Base-by-base conservation (phyloP, 2,888 invertebrate genomes). In the Chloromyia formosa region DNA sequence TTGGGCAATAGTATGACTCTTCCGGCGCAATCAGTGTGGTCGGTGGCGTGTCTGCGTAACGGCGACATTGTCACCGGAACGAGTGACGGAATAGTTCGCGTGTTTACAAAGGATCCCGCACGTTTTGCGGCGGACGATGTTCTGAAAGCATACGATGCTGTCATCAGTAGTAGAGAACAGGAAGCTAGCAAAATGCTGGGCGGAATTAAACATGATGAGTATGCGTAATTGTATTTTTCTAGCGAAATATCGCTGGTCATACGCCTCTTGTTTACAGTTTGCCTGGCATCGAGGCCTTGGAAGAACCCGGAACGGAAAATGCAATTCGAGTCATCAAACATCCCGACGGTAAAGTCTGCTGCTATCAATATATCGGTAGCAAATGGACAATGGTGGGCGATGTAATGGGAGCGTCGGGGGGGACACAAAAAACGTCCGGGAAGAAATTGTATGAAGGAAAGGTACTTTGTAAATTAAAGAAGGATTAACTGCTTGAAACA, bases 1-100 rank as follows among this genome's bases (percentile, higher is more conserved):
- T 71, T 85, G 3, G 86, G 85, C 0, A 76, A 75, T 0, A 79
- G 83, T 0, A 80, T 87, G 0, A 86, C 88, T 35, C 81, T 84
- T 77, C 98, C 98, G 0, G 91, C 94, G 0, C 92, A 94, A 77
- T 96, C 96, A 0, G 91, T 97, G 0, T 99, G 99, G 99, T 87
- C 90, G 20, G 93, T 96, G 1, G 88, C 91, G 14, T 90, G 92
- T 73, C 86, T 98, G 22, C 86, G 88, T 5, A 97, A 97, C 85
- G 94, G 94, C 0, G 98, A 98, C 84, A 90, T 99, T 80, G 95
- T 94, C 16, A 91, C 94, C 53, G 98, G 96, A 75, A 88, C 86
- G 74, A 96, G 95, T 86, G 97, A 98, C 84, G 96, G 96, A 0
- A 82, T 93, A 0, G 89, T 97, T 0, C 89, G 97, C 75, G 90